Base-by-base conservation (phyloP, 2,797 vertebrate species). In the Rhinoraja longicauda region DNA sequence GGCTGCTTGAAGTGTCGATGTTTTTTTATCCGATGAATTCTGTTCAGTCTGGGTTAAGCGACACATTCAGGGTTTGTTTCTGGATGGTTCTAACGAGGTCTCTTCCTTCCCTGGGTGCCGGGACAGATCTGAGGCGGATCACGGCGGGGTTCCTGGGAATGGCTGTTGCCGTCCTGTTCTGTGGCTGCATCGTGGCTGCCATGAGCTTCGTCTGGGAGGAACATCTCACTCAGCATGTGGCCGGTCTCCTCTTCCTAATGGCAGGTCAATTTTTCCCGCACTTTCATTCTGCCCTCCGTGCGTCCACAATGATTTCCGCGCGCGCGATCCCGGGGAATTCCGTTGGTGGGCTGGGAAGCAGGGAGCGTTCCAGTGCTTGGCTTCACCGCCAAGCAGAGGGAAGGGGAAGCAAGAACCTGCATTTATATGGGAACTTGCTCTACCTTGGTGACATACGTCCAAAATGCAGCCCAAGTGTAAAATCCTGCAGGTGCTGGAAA, bases 171-270 rank as follows among this genome's bases (percentile, higher is more conserved):
- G 97, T 97, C 81, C 95, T 98, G 93, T 96, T 98, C 93, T 98
- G 97, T 0, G 96, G 97, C 6, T 97, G 96, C 94, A 96, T 98
- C 0, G 96, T 98, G 93, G 96, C 96, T 6, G 95, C 95, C 0
- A 97, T 97, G 17, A 97, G 97, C 1, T 98, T 97, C 95, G 97
- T 98, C 96, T 97, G 96, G 97, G 97, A 98, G 94, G 97, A 98
- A 93, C 98, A 96, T 94, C 96, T 98, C 94, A 98, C 97, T 0
- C 97, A 97, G 94, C 97, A 97, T 0, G 94, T 98, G 82, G 97
- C 97, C 1, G 97, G 97, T 62, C 96, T 98, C 24, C 96, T 98
- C 21, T 97, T 98, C 96, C 96, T 98, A 93, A 98, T 97, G 97
- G 97, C 97, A 97, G 97, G 98, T 98, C 70, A 92, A 53, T 53